Conservation (phyloP, 1,140 invertebrate species). For the Diorhabda elongata region DNA sequence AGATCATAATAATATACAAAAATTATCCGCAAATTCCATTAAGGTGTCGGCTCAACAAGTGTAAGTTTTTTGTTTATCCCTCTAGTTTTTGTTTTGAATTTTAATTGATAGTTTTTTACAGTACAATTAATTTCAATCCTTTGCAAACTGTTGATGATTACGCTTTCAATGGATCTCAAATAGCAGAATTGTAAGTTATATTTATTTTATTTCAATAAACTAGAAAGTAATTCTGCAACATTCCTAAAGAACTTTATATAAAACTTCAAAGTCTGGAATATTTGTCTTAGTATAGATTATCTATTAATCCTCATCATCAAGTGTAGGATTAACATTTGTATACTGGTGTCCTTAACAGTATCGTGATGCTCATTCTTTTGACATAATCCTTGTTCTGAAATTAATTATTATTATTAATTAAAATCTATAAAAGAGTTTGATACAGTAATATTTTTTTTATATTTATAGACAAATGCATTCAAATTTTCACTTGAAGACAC, state of each 20-base stretch:
- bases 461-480: conserved; percentile 63
- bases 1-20: conserved; percentile 55
- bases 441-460: neutral
- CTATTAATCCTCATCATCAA: too few species aligned
- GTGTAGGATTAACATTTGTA: too few species aligned
- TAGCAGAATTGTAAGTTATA: conserved; percentile 61
- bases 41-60: conserved; percentile 55
- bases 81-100: neutral
- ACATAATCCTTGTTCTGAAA: too few species aligned
- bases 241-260: too few species aligned
- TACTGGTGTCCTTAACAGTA: too few species aligned
- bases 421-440: too few species aligned
- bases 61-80: conserved; percentile 48
- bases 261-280: too few species aligned
- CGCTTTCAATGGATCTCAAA: conserved; percentile 63
- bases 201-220: neutral
- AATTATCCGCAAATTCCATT: conserved; percentile 50
- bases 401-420: too few species aligned
- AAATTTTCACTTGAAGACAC: conserved; percentile 55
- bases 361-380: too few species aligned
- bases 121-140: conserved; percentile 59
- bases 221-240: too few species aligned
- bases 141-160: conserved; percentile 57
- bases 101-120: conserved; percentile 38
- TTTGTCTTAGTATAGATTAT: too few species aligned